Base-by-base conservation (phyloP, 2,888 invertebrate genomes). In the Cybosia mesomella region DNA sequence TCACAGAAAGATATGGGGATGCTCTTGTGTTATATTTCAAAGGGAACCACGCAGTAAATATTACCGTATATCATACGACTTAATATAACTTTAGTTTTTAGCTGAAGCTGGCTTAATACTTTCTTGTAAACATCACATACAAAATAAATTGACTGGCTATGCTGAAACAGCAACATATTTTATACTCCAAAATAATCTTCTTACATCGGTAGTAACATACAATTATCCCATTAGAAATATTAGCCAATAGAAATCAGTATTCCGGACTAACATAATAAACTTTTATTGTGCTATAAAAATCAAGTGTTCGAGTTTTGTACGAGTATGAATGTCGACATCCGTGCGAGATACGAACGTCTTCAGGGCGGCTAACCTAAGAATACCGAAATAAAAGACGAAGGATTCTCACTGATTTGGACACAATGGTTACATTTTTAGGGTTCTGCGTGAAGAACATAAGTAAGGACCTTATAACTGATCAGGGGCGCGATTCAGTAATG, bases 241-340 rank as follows among this genome's bases (percentile, higher is more conserved):
- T 77, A 73, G 66, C 65, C 54, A 73, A 81, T 78, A 79, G 77
- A 83, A 79, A 77, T 74, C 79, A 75, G 73, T 75, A 79, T 73
- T 75, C 74, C 68, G 67, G 80, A 83, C 81, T 83, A 78, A 34
- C 63, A 64, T 68, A 80, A 68, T 85, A 83, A 84, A 85, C 80
- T 80, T 83, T 84, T 83, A 85, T 83, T 64, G 72, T 55, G 63
- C 58, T 57, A 82, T 84, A 82, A 83, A 84, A 85, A 76, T 72
- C 78, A 83, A 83, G 79, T 77, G 79, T 76, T 76, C 70, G 57
- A 71, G 55, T 73, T 74, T 74, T 67, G 71, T 75, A 71, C 28
- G 28, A 28, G 71, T 49, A 49, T 63, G 72, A 82, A 79, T 75
- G 79, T 81, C 74, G 81, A 77, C 80, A 73, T 75, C 75, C 67